These are phyloP conservation scores for Phoenoteleia sp. DNA, from an alignment of 2,888 invertebrate genomes.

Conservation along the genomic window DNA sequence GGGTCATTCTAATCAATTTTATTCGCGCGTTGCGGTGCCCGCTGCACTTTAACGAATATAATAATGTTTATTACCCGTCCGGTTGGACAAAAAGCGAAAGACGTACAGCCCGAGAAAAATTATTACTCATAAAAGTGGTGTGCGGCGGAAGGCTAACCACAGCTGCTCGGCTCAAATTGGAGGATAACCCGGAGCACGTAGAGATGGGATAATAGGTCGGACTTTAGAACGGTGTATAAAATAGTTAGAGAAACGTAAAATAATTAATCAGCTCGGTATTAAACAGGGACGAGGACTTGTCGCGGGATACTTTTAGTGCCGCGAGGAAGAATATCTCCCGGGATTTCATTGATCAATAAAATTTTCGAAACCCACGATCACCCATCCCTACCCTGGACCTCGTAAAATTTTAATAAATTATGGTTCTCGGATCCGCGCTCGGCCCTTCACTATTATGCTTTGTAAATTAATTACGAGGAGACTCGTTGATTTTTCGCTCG, in stretches of 20 bases:
- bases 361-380: not conserved
- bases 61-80: constrained; percentile 54
- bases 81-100: constrained; percentile 31
- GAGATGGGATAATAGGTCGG: constrained; percentile 37
- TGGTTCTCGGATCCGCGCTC: too few relatives aligned
- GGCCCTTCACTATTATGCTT: not conserved
- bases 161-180: constrained; percentile 51
- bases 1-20: constrained; percentile 47
- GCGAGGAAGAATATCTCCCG: too few relatives aligned
- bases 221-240: too few relatives aligned
- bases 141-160: constrained; percentile 58
- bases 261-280: too few relatives aligned
- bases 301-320: not conserved
- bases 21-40: constrained; percentile 5
- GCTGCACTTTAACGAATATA: constrained; percentile 36
- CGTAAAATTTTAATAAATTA: constrained; percentile 24
- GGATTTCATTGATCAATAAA: constrained; percentile 15
- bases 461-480: constrained; percentile 4
- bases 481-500: constrained; percentile 6
- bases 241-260: constrained; percentile 37
- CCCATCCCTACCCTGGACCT: too few relatives aligned
- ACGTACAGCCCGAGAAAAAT: constrained; percentile 44
- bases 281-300: not conserved
- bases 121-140: constrained; percentile 60
- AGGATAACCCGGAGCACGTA: constrained; percentile 32